These are phyloP conservation scores for Muscidifurax raptorellus DNA, from an alignment of 1,140 invertebrate genomes.

Conservation along the genomic window DNA sequence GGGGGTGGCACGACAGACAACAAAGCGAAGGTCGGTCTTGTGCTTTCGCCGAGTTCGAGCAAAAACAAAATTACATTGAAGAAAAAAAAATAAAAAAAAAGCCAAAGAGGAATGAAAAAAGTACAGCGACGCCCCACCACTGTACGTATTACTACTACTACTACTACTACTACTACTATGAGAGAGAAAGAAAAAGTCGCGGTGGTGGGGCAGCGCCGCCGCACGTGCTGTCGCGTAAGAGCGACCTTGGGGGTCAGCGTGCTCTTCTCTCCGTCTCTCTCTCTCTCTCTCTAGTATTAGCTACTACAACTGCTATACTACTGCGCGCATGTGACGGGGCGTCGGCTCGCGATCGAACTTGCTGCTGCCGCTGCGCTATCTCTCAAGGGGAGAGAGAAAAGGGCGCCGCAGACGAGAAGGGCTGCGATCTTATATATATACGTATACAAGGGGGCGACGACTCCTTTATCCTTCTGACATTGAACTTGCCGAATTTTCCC, in stretches of 20 bases:
- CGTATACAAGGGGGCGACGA: background rate
- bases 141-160: background rate
- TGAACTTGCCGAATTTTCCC: background rate
- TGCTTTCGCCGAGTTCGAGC: background rate
- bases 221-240: constrained; percentile 68
- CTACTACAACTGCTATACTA: background rate
- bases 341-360: constrained; percentile 27
- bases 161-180: too few relatives aligned
- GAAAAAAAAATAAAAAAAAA: constrained; percentile 5
- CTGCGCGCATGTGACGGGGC: constrained; percentile 10
- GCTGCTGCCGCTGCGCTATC: background rate
- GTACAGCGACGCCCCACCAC: background rate
- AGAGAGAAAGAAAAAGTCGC: background rate
- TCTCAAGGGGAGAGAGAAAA: background rate
- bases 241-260: constrained; percentile 69
- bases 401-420: background rate
- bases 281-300: background rate
- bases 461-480: background rate
- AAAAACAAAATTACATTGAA: background rate
- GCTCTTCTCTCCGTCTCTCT: constrained; percentile 23
- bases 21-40: background rate
- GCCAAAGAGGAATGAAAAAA: too few relatives aligned
- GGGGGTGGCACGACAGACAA: background rate
- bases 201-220: constrained; percentile 32
- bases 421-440: background rate